These are phyloP conservation scores for Helobdella robusta DNA, from an alignment of 2,888 invertebrate species.

Conservation along the genomic window DNA sequence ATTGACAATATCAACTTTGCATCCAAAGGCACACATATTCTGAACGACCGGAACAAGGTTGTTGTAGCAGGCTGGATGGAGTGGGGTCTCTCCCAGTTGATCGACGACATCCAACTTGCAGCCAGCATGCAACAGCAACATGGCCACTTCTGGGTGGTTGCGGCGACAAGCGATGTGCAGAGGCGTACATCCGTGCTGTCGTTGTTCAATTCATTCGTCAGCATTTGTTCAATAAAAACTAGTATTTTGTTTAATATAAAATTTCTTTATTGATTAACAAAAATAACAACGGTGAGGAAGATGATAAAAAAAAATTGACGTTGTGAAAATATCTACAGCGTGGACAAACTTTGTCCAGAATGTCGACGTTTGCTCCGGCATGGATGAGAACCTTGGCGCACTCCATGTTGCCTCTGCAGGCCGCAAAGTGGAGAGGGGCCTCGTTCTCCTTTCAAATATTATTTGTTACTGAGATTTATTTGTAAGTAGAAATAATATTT, in stretches of 20 bases:
- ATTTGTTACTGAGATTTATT: too few relatives aligned
- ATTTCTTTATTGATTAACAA: too few relatives aligned
- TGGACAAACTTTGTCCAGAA: conserved; percentile 50
- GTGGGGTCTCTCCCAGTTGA: conserved; percentile 55
- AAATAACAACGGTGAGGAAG: not conserved
- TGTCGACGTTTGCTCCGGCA: conserved; percentile 52
- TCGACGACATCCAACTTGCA: conserved; percentile 61
- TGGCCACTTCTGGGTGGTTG: conserved; percentile 55
- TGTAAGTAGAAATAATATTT: too few relatives aligned
- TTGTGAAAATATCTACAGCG: too few relatives aligned
- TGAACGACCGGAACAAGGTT: conserved; percentile 52
- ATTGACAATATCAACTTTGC: conserved; percentile 51
- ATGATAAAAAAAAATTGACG: not conserved
- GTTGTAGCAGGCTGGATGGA: conserved; percentile 57
- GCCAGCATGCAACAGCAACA: conserved; percentile 57
- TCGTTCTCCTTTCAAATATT: conserved; percentile 51
- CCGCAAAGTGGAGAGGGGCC: conserved; percentile 54
- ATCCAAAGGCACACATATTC: conserved; percentile 49
- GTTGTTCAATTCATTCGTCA: too few relatives aligned
- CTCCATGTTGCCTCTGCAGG: conserved; percentile 53
- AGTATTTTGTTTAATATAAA: too few relatives aligned
- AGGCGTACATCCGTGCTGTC: conserved; percentile 52
- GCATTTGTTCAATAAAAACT: too few relatives aligned
- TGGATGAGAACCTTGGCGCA: conserved; percentile 53
- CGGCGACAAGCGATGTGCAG: conserved; percentile 58